Conservation (phyloP, 92 coral and sea anemone genomes). For the Siderastrea siderea region DNA sequence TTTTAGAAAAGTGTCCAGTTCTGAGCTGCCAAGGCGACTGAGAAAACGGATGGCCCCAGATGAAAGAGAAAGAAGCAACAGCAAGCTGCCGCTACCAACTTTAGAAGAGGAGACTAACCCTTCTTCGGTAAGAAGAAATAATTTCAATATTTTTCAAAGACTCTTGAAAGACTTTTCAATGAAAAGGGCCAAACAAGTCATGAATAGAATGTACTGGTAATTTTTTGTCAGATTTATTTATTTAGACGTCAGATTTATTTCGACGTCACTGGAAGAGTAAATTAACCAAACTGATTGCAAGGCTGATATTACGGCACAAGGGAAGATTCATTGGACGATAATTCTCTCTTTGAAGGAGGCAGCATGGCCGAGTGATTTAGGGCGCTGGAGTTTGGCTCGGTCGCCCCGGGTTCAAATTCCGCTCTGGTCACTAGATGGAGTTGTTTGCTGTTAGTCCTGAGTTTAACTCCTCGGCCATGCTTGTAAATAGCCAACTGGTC, state of each 20-base stretch:
- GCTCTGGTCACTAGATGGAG: no score
- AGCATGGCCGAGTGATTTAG: no score
- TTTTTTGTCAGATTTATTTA: background rate
- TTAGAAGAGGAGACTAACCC: constrained; percentile 18
- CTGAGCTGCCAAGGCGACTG: constrained; percentile 11
- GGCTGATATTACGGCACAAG: no score
- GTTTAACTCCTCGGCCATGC: no score
- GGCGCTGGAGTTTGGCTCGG: no score
- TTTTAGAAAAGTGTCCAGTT: constrained; percentile 9
- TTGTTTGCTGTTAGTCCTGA: no score
- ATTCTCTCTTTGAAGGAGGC: no score
- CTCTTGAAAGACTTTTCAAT: no score
- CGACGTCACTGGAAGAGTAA: background rate
- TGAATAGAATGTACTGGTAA: background rate
- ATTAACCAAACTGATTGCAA: background rate
- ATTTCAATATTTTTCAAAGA: background rate
- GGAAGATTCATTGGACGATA: no score
- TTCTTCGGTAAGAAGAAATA: constrained; percentile 18
- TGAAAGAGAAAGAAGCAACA: constrained; percentile 4
- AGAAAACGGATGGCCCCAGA: background rate
- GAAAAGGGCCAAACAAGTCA: background rate
- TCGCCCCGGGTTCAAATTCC: no score
- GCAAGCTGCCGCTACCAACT: constrained; percentile 13
- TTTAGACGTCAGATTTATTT: background rate
- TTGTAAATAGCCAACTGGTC: no score